A percentile compares a stretch with the other conserved stretches of the same genome.
Evolutionary conservation across 2,797 vertebrate genomes (phyloP).

Genomic region (Hemibagrus guttatus): DNA sequence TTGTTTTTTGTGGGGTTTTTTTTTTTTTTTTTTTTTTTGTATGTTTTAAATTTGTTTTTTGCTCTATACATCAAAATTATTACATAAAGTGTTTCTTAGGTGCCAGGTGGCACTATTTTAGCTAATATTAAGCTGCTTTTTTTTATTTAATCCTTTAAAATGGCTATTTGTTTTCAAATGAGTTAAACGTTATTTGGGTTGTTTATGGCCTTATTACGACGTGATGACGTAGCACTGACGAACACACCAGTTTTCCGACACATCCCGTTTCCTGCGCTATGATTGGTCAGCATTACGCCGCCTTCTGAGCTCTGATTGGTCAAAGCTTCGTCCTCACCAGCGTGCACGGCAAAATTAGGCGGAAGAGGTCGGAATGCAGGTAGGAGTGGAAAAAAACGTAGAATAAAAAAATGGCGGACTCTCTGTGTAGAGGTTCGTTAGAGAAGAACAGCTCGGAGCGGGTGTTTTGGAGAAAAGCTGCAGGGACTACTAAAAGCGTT

Average conservation of each 20-base stretch:
- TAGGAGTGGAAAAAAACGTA: background rate
- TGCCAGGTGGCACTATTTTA: background rate
- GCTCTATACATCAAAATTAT: background rate
- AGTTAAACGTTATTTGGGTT: background rate
- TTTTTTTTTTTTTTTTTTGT: no score
- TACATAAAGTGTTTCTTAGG: background rate
- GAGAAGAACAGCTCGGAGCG: conserved; percentile 64
- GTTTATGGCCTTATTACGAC: conserved; percentile 2
- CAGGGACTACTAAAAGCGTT: conserved; percentile 55
- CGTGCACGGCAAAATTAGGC: background rate
- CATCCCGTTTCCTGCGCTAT: background rate
- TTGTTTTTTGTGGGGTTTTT: no score
- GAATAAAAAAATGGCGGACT: conserved; percentile 78
- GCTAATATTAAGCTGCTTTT: background rate
- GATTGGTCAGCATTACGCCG: background rate
- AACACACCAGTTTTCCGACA: conserved; percentile 8
- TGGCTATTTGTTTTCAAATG: background rate
- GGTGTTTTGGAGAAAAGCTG: conserved; percentile 59
- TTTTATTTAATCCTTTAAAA: background rate
- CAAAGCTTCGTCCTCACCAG: background rate
- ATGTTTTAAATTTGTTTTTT: background rate
- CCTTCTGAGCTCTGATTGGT: background rate
- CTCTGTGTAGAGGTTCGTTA: conserved; percentile 63
- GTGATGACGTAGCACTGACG: conserved; percentile 61
- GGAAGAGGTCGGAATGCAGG: conserved; percentile 8